These are phyloP conservation scores for Aradus depressus DNA, from an alignment of 2,888 invertebrate genomes.

Conservation along the genomic window DNA sequence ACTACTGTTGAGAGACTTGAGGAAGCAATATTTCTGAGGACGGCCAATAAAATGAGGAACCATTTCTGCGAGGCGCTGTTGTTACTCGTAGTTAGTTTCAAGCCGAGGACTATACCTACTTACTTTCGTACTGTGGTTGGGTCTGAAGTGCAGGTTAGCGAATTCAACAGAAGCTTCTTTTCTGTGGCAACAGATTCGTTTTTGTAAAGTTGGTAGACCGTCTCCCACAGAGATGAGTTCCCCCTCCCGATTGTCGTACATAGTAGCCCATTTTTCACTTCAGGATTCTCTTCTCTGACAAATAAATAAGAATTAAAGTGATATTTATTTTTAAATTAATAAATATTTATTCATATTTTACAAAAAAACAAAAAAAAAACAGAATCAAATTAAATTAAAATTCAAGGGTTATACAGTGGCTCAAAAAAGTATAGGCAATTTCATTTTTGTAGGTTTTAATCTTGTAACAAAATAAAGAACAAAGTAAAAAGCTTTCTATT, in stretches of 20 bases:
- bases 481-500: too few species aligned
- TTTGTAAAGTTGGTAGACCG: neutral
- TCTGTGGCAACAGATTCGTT: neutral
- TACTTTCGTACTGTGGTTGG: neutral
- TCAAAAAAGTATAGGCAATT: too few species aligned
- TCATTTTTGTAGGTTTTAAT: too few species aligned
- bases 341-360: neutral
- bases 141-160: constrained; percentile 7
- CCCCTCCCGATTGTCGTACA: neutral
- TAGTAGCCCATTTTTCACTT: constrained; percentile 5
- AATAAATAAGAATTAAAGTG: neutral
- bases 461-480: too few species aligned
- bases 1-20: too few species aligned
- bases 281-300: constrained; percentile 2
- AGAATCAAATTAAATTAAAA: neutral
- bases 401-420: too few species aligned
- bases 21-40: too few species aligned
- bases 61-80: too few species aligned
- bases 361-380: neutral
- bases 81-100: too few species aligned
- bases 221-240: constrained; percentile 1
- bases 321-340: neutral
- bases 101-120: too few species aligned
- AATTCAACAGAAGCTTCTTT: constrained; percentile 4
- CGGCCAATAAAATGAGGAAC: too few species aligned